phyloP scores from a whole-genome alignment of 1,140 invertebrate genomes.

The Tetragnatha versicolor region DNA sequence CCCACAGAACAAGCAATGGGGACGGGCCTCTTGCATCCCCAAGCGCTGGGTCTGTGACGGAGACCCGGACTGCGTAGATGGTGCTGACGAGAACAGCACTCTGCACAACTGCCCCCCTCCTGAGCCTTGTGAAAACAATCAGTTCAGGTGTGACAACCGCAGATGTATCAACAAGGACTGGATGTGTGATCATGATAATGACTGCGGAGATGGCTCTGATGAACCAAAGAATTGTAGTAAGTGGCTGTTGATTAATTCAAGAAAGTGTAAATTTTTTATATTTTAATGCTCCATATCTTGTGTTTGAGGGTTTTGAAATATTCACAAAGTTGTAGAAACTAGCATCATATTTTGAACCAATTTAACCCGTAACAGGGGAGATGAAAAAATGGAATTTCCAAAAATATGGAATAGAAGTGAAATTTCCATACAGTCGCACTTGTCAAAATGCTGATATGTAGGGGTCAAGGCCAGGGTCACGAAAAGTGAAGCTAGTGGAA shows the following conservation, averaged over 20 bases:
- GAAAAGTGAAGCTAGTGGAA: no score
- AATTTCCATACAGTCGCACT: no score
- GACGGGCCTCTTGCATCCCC: constrained; percentile 90
- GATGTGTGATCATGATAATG: constrained; percentile 66
- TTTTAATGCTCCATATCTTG: background rate
- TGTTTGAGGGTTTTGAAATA: constrained; percentile 27
- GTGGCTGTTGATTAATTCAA: constrained; percentile 25
- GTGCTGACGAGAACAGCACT: constrained; percentile 92
- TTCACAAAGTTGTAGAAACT: background rate
- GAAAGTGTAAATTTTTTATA: constrained; percentile 10
- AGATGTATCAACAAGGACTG: constrained; percentile 80
- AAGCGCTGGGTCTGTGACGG: constrained; percentile 95
- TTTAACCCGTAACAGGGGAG: no score
- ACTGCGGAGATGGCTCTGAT: constrained; percentile 63
- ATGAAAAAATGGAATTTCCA: no score
- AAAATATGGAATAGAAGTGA: no score
- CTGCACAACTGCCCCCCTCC: constrained; percentile 80
- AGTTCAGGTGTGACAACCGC: constrained; percentile 90
- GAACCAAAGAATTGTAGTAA: constrained; percentile 60
- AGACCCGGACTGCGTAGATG: constrained; percentile 94
- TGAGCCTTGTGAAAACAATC: constrained; percentile 81
- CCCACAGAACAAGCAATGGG: constrained; percentile 87
- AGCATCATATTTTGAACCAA: no score
- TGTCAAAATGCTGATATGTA: no score
- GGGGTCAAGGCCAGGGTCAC: no score